phyloP scores from a whole-genome alignment of 2,888 invertebrate genomes.

The Ptychoptera albimana region DNA sequence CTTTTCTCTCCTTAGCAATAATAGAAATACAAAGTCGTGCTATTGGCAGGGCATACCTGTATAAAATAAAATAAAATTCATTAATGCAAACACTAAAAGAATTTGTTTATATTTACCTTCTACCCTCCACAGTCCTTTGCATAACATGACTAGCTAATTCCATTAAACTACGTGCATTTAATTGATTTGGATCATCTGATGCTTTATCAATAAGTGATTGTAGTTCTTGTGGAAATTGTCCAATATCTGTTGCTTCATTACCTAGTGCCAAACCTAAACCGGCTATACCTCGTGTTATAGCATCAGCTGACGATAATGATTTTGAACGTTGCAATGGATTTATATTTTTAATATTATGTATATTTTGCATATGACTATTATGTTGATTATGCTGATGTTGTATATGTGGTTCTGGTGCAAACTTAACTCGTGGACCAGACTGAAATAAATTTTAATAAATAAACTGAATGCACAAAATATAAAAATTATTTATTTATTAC shows the following conservation, averaged over 20 bases:
- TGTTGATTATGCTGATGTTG: constrained; percentile 18
- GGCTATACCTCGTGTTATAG: constrained; percentile 48
- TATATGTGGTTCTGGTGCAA: constrained; percentile 23
- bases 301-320: constrained; percentile 63
- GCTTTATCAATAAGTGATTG: constrained; percentile 60
- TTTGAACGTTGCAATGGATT: constrained; percentile 56
- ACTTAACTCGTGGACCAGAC: constrained; percentile 24
- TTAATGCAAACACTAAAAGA: background rate
- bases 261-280: constrained; percentile 45
- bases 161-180: constrained; percentile 61
- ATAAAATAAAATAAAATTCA: constrained; percentile 12
- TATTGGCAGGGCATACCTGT: constrained; percentile 64
- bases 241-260: constrained; percentile 59
- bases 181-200: constrained; percentile 65
- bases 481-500: constrained; percentile 20
- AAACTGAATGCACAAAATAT: background rate
- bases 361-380: constrained; percentile 7
- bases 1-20: constrained; percentile 72
- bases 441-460: constrained; percentile 3
- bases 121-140: constrained; percentile 62
- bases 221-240: constrained; percentile 55
- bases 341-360: constrained; percentile 11
- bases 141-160: constrained; percentile 69
- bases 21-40: constrained; percentile 75
- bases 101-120: constrained; percentile 11